Evolutionary conservation across 2,888 invertebrate species (phyloP), one percentile per base, ranked within the genome.

Genomic region (Slavum lentiscoides): DNA sequence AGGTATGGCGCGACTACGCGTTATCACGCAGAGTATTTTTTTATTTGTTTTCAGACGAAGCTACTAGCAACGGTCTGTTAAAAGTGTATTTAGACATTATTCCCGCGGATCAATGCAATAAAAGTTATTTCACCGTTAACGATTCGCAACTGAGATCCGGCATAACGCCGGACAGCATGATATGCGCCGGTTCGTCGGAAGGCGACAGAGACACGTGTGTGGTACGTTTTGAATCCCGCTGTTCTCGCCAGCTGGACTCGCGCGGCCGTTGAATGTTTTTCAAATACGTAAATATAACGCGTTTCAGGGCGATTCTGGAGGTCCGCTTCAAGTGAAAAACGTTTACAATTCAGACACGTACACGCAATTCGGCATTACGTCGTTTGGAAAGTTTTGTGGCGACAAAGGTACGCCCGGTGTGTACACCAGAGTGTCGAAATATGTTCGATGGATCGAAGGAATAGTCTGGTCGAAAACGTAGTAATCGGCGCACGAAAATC

Each of bases 241-340:
- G 43, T 43, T 43, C 43, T 9, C 43, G 43, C n/a, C n/a, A n/a
- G n/a, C 4, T 30, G 30, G 4, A 30, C 30, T 30, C 4, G 30
- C 4, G 30, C 4, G 4, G 30, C 30, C 1, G 4, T 30, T 30
- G 30, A 30, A 30, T n/a, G n/a, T 30, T 30, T 30, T 30, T 30
- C 30, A 30, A 30, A 9, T 9, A 43, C 43, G 8, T 7, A 9
- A 43, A n/a, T n/a, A n/a, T n/a, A n/a, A 43, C 9, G 43, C 13
- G 17, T 58, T 19, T 13, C 23, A 92, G 91, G 93, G 93, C 66
- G 93, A 93, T 86, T 92, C 92, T n/a, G 93, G 93, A 0, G 92
- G 92, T 0, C 93, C 93, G 0, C 87, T 93, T 2, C 89, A 88
- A 73, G 84, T 88, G 5, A 75, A 37, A 30, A 61, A 53, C 5